Conservation (phyloP, 2,888 invertebrate species). For the Eupeodes luniger region DNA sequence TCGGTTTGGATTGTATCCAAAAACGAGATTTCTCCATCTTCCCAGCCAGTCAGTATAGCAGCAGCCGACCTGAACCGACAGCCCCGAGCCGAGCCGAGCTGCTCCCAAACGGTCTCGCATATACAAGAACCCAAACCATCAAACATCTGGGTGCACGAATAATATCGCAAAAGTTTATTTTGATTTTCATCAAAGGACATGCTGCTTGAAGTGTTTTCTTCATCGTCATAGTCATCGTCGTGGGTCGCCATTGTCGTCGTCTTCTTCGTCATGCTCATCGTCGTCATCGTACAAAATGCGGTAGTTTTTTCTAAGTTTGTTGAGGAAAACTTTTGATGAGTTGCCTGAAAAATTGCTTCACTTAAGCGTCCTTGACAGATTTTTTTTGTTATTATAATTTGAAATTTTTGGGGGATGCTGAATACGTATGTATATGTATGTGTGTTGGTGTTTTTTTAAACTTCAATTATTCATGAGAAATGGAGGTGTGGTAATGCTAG, state of each 20-base stretch:
- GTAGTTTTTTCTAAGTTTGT: conserved; percentile 36
- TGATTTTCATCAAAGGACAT: conserved; percentile 48
- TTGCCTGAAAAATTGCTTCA: conserved; percentile 48
- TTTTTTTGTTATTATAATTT: conserved; percentile 40
- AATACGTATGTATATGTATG: background rate
- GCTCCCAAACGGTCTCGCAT: background rate
- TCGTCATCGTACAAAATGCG: conserved; percentile 33
- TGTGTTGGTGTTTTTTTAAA: background rate
- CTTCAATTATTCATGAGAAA: conserved; percentile 40
- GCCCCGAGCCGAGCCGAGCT: too few species aligned
- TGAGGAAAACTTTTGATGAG: conserved; percentile 38
- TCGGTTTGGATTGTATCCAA: conserved; percentile 67
- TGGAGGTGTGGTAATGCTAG: conserved; percentile 36
- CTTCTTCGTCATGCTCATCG: conserved; percentile 9
- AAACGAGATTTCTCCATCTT: conserved; percentile 35
- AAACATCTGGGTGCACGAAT: conserved; percentile 42
- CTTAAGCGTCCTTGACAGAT: conserved; percentile 44
- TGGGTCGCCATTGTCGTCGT: background rate
- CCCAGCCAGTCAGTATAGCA: background rate
- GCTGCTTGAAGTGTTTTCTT: conserved; percentile 44
- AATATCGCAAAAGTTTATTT: conserved; percentile 53
- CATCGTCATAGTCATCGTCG: conserved; percentile 15
- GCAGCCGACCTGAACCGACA: background rate
- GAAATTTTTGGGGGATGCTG: background rate
- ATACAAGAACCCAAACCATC: background rate